These are phyloP conservation scores for Chaunax sp. DNA, from an alignment of 2,797 vertebrate genomes.

Conservation along the genomic window DNA sequence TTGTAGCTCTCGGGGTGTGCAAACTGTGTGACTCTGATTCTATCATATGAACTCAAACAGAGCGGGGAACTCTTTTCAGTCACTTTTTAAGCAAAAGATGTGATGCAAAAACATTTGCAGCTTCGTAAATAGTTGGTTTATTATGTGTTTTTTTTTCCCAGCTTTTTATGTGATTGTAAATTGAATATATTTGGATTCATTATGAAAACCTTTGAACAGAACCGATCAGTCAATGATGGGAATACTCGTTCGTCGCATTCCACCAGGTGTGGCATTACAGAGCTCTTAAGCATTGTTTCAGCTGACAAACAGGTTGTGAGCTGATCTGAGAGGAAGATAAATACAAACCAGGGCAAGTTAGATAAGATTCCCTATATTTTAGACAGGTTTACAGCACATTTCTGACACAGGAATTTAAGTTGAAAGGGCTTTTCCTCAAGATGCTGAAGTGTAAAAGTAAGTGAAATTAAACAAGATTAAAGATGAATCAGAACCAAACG, in stretches of 20 bases:
- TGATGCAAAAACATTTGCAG: too few relatives aligned
- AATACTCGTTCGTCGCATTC: not conserved
- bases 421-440: not conserved
- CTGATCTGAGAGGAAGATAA: not conserved
- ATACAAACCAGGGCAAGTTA: not conserved
- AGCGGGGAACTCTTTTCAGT: too few relatives aligned
- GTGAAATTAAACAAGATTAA: not conserved
- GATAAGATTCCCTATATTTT: not conserved
- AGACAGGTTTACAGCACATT: not conserved
- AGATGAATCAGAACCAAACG: too few relatives aligned
- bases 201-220: too few relatives aligned
- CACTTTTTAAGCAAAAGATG: too few relatives aligned
- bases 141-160: not conserved
- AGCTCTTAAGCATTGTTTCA: not conserved
- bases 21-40: too few relatives aligned
- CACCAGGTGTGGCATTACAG: not conserved
- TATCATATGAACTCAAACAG: too few relatives aligned
- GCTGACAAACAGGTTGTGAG: constrained; percentile 8
- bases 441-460: not conserved
- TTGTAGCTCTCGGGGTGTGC: too few relatives aligned
- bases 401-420: not conserved
- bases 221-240: too few relatives aligned
- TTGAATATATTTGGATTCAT: too few relatives aligned
- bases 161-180: not conserved
- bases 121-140: not conserved